Conservation (phyloP, 23 tunicate genomes). For the Trididemnum clinides region DNA sequence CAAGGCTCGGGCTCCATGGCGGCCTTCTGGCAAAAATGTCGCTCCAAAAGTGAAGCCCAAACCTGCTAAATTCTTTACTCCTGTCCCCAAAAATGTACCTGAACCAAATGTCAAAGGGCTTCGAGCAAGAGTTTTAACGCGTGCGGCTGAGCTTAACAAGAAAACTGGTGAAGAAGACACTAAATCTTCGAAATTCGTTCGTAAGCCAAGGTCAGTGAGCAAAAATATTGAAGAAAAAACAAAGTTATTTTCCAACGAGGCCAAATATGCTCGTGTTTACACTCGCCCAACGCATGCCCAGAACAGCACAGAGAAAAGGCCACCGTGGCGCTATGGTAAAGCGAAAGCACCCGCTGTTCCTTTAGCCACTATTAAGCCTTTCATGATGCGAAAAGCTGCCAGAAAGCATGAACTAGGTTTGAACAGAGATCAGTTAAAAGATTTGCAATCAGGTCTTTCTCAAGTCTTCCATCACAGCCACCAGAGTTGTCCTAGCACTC, state of each 20-base stretch:
- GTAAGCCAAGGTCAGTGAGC: conserved; percentile 35
- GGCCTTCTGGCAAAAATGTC: background rate
- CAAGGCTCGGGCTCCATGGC: conserved; percentile 21
- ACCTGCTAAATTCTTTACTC: conserved; percentile 60
- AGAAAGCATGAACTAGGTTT: conserved; percentile 70
- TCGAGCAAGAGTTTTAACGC: conserved; percentile 48
- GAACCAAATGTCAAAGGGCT: conserved; percentile 45
- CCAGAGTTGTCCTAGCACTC: conserved; percentile 40
- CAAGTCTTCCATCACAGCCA: conserved; percentile 62
- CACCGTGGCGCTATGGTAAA: conserved; percentile 74
- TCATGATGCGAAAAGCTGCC: conserved; percentile 64
- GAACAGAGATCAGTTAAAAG: conserved; percentile 59
- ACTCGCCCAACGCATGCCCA: conserved; percentile 31
- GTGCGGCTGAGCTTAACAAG: conserved; percentile 53
- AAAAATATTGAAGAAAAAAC: conserved; percentile 62
- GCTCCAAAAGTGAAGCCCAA: background rate
- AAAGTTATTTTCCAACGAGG: conserved; percentile 44
- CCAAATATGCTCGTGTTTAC: conserved; percentile 54
- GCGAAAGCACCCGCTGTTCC: conserved; percentile 42
- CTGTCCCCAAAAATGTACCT: conserved; percentile 12
- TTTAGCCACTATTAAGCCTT: conserved; percentile 63
- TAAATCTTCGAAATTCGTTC: background rate
- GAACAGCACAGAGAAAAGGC: conserved; percentile 25
- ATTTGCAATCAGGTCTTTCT: conserved; percentile 53
- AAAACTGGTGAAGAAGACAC: conserved; percentile 4